Conservation (phyloP, 2,888 invertebrate species). For the Hirtodrosophila confusa region DNA sequence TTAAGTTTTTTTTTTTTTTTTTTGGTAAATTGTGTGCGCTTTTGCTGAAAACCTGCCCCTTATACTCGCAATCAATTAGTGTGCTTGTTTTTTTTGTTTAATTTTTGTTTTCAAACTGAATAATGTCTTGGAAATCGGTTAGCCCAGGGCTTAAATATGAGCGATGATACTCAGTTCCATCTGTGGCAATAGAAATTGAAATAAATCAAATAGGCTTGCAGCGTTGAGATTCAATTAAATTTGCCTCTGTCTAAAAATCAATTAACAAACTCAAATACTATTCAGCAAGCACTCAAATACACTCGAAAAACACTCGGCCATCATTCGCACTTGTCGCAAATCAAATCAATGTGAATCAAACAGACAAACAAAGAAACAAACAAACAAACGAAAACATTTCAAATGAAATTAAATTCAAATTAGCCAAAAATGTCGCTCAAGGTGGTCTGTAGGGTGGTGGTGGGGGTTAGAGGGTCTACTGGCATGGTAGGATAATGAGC, state of each 20-base stretch:
- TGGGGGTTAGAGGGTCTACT: too few relatives aligned
- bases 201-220: slow-evolving; percentile 4
- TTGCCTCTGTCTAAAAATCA: slow-evolving; percentile 20
- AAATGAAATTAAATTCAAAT: slow-evolving; percentile 64
- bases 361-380: slow-evolving; percentile 12
- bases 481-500: slow-evolving; percentile 45
- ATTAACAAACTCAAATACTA: slow-evolving; percentile 41
- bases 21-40: background rate
- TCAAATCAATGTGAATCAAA: slow-evolving; percentile 41
- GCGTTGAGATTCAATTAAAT: slow-evolving; percentile 22
- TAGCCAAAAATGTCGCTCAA: slow-evolving; percentile 49
- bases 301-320: slow-evolving; percentile 18
- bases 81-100: background rate
- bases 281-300: slow-evolving; percentile 16
- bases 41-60: background rate
- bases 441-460: slow-evolving; percentile 8
- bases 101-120: background rate
- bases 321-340: slow-evolving; percentile 43
- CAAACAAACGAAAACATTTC: slow-evolving; percentile 37
- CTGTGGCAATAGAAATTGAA: background rate
- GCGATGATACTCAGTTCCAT: too few relatives aligned
- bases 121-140: background rate
- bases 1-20: background rate
- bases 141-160: background rate
- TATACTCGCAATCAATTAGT: background rate